Evolutionary conservation across 2,113 vertebrate species (phyloP).

Genomic region (Chionomys nivalis): DNA sequence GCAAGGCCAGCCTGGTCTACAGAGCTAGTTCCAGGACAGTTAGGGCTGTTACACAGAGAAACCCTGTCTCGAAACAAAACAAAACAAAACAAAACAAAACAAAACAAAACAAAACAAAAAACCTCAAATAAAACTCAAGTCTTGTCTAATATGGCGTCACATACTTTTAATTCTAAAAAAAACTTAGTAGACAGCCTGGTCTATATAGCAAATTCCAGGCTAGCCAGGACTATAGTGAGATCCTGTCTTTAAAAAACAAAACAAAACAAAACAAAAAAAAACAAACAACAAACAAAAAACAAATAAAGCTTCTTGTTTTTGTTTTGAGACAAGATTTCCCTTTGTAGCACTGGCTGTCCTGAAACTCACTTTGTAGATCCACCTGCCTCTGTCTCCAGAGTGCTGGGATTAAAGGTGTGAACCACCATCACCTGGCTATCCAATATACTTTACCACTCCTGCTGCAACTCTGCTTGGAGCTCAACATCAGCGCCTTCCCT

Average conservation of each 20-base stretch:
- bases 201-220: not conserved
- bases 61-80: not conserved
- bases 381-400: not conserved
- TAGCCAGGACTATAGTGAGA: not conserved
- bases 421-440: too few relatives aligned
- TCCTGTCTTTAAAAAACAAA: not conserved
- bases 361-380: not conserved
- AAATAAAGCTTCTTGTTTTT: not conserved
- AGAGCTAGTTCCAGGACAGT: not conserved
- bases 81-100: not conserved
- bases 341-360: not conserved
- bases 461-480: not conserved
- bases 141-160: not conserved
- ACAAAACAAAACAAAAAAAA: too few relatives aligned
- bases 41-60: not conserved
- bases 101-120: too few relatives aligned
- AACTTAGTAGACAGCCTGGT: not conserved
- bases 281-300: not conserved
- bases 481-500: not conserved
- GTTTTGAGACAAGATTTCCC: not conserved
- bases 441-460: not conserved
- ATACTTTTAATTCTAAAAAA: not conserved
- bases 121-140: too few relatives aligned
- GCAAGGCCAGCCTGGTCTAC: not conserved
- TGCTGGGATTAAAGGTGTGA: not conserved